Evolutionary conservation across 2,113 vertebrate species (phyloP).

Genomic region (Struthio camelus): DNA sequence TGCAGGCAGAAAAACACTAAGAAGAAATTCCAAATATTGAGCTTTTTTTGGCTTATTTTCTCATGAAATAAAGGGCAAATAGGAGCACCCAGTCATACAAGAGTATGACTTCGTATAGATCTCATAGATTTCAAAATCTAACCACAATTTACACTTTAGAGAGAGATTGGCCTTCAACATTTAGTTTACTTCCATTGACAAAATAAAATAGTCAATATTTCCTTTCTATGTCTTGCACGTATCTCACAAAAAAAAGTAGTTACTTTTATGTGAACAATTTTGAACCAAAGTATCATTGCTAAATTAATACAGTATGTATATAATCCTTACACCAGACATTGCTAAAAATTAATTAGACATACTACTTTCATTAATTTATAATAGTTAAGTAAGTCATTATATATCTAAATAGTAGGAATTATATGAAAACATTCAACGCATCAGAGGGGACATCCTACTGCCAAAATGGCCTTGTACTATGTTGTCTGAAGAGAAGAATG

Average conservation of each 20-base stretch:
- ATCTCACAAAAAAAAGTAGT: not conserved
- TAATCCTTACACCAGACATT: not conserved
- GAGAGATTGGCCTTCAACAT: not conserved
- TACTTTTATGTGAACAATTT: not conserved
- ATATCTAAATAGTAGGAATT: not conserved
- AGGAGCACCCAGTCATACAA: not conserved
- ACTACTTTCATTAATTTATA: not conserved
- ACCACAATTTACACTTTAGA: not conserved
- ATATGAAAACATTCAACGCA: not conserved
- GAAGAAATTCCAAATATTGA: not conserved
- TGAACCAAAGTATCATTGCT: not conserved
- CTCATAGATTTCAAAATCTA: not conserved
- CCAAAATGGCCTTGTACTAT: not conserved
- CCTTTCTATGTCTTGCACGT: not conserved
- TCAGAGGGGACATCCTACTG: not conserved
- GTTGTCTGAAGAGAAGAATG: not conserved
- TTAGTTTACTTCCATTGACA: not conserved
- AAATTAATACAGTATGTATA: accelerated
- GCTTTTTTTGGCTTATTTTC: not conserved
- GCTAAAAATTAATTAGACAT: not conserved
- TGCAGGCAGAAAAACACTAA: not conserved
- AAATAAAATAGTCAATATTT: not conserved
- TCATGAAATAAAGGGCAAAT: not conserved
- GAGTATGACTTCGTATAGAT: not conserved
- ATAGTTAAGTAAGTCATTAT: not conserved